Percentiles rank a stretch among this genome's conserved stretches.
Evolutionary conservation across 1,140 invertebrate genomes (phyloP).

Genomic region (Papilio polyxenes): DNA sequence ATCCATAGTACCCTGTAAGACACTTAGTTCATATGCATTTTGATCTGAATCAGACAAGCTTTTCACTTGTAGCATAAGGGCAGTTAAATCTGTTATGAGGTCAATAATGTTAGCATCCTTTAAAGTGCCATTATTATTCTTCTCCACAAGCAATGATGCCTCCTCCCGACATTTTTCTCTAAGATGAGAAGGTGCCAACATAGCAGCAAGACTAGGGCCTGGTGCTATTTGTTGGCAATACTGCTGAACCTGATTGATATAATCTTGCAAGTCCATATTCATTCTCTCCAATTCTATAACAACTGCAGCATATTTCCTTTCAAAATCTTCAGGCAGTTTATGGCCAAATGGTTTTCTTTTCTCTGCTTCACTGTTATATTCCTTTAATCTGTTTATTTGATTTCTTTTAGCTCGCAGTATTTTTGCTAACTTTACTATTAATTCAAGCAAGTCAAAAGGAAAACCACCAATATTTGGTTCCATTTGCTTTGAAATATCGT

Average conservation of each 20-base stretch:
- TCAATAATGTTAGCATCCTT: conserved; percentile 85
- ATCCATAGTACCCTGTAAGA: conserved; percentile 94
- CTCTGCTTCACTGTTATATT: conserved; percentile 96
- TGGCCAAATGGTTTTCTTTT: conserved; percentile 90
- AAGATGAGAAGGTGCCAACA: conserved; percentile 93
- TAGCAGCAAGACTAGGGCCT: conserved; percentile 92
- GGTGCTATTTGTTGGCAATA: conserved; percentile 93
- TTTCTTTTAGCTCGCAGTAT: conserved; percentile 91
- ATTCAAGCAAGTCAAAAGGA: conserved; percentile 91
- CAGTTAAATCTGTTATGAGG: conserved; percentile 93
- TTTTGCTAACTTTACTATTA: conserved; percentile 93
- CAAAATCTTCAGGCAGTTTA: conserved; percentile 91
- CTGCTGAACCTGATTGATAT: conserved; percentile 91
- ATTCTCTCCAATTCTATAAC: conserved; percentile 95
- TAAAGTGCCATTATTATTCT: conserved; percentile 85
- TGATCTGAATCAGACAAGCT: conserved; percentile 94
- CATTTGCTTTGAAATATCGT: conserved; percentile 63
- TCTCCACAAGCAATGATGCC: conserved; percentile 89
- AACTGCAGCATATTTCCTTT: conserved; percentile 92
- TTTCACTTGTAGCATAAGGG: conserved; percentile 96
- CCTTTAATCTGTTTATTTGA: conserved; percentile 89
- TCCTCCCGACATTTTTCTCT: conserved; percentile 93
- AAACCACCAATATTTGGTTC: conserved; percentile 88
- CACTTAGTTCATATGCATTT: conserved; percentile 95
- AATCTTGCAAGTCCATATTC: conserved; percentile 93